Evolutionary conservation across 2,797 vertebrate species (phyloP).

Genomic region (Mico argentatus): DNA sequence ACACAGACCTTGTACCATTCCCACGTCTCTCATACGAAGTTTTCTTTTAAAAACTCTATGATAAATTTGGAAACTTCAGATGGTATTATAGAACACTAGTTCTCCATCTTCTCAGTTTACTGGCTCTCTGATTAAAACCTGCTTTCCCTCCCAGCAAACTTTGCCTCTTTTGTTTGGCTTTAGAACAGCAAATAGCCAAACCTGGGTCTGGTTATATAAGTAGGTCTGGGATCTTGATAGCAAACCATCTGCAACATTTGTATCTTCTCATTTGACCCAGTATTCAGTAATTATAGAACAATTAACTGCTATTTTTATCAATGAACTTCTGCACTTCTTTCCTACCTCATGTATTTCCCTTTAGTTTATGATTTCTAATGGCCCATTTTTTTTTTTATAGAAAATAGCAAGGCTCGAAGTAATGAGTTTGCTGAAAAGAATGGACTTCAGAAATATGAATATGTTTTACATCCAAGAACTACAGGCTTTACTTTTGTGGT

Average conservation of each 20-base stretch:
- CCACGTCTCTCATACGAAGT: too few relatives aligned
- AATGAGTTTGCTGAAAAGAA: conserved; percentile 93
- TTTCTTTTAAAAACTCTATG: too few relatives aligned
- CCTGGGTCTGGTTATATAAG: not conserved
- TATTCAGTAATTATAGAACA: conserved; percentile 33
- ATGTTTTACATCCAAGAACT: conserved; percentile 95
- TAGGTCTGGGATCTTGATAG: conserved; percentile 2
- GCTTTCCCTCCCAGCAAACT: too few relatives aligned
- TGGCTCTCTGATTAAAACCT: too few relatives aligned
- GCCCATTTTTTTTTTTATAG: conserved; percentile 84
- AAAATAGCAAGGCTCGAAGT: conserved; percentile 92
- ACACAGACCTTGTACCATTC: too few relatives aligned
- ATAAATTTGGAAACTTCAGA: too few relatives aligned
- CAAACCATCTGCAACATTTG: not conserved
- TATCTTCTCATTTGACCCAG: not conserved
- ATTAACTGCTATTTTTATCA: conserved; percentile 23
- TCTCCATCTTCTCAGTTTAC: too few relatives aligned
- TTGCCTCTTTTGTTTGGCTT: too few relatives aligned
- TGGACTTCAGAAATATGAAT: conserved; percentile 91
- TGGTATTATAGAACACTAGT: too few relatives aligned
- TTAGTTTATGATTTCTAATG: conserved; percentile 48
- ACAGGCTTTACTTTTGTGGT: conserved; percentile 98
- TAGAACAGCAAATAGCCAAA: too few relatives aligned
- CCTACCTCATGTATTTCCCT: not conserved
- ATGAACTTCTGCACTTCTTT: not conserved